Evolutionary conservation across 2,888 invertebrate species (phyloP).

Genomic region (Thecophora atra): DNA sequence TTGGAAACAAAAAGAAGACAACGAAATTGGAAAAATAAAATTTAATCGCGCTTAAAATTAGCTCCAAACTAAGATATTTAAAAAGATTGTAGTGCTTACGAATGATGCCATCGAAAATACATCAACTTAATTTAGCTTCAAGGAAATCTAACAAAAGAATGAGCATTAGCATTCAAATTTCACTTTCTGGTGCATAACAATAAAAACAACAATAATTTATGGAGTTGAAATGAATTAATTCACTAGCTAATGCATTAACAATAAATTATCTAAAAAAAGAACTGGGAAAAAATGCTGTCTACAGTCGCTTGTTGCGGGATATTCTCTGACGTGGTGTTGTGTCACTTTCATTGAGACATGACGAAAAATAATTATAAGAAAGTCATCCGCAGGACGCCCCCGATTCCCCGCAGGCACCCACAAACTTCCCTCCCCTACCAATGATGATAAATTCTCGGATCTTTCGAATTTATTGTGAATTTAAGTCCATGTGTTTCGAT

Average conservation of each 20-base stretch:
- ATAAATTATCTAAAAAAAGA: neutral
- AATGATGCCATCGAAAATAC: too few species aligned
- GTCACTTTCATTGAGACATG: neutral
- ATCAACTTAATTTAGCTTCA: too few species aligned
- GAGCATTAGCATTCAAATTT: too few species aligned
- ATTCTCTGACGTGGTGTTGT: neutral
- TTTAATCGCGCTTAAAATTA: too few species aligned
- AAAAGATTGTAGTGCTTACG: too few species aligned
- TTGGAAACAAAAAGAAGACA: too few species aligned
- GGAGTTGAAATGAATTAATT: neutral
- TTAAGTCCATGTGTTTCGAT: neutral
- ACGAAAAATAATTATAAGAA: conserved; percentile 1
- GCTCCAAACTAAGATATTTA: too few species aligned
- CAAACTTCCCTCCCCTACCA: neutral
- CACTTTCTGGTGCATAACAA: too few species aligned
- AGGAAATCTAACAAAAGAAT: too few species aligned
- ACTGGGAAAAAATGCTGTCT: neutral
- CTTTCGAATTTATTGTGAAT: neutral
- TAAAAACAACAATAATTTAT: conserved; percentile 2
- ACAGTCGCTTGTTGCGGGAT: neutral
- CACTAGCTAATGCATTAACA: neutral
- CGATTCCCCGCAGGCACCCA: neutral
- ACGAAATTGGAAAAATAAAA: too few species aligned
- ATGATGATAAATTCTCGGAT: neutral
- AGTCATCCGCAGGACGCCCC: neutral